A percentile compares a stretch with the other conserved stretches of the same genome.
phyloP scores from a whole-genome alignment of 2,888 invertebrate genomes.

The Platycnemis pennipes region DNA sequence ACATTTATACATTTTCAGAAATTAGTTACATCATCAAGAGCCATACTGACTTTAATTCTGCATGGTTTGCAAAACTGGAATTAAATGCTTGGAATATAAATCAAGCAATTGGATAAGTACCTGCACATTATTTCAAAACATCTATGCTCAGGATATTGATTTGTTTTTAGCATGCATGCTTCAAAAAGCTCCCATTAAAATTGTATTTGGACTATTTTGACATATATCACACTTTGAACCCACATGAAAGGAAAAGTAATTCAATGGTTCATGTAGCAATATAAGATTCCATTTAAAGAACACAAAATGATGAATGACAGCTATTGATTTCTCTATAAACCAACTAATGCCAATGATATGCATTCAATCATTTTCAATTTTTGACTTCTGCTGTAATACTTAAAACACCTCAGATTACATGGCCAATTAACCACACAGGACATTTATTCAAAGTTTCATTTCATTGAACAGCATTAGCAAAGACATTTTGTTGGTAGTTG shows the following conservation, averaged over 20 bases:
- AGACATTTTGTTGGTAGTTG: constrained; percentile 37
- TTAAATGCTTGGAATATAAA: constrained; percentile 49
- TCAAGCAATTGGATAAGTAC: constrained; percentile 56
- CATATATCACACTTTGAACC: constrained; percentile 4
- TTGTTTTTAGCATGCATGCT: constrained; percentile 23
- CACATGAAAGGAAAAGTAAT: neutral
- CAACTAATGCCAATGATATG: constrained; percentile 53
- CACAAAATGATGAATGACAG: constrained; percentile 9
- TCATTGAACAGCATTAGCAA: constrained; percentile 43
- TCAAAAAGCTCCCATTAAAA: constrained; percentile 45
- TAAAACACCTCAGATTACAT: constrained; percentile 21
- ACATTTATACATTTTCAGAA: constrained; percentile 56
- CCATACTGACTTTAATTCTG: constrained; percentile 15
- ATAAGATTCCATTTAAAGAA: neutral
- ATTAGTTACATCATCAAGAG: constrained; percentile 43
- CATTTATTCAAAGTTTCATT: constrained; percentile 44
- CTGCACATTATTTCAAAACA: constrained; percentile 51
- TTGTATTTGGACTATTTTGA: neutral
- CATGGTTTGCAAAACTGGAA: constrained; percentile 32
- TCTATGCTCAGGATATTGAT: constrained; percentile 39
- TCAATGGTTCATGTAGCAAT: neutral
- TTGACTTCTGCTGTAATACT: constrained; percentile 37
- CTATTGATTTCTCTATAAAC: neutral
- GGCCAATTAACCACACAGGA: constrained; percentile 8
- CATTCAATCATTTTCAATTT: constrained; percentile 25